Percentiles rank a stretch among this genome's conserved stretches.
These are phyloP conservation scores for Nycticebus coucang DNA, from an alignment of 2,113 vertebrate species.

Conservation along the genomic window DNA sequence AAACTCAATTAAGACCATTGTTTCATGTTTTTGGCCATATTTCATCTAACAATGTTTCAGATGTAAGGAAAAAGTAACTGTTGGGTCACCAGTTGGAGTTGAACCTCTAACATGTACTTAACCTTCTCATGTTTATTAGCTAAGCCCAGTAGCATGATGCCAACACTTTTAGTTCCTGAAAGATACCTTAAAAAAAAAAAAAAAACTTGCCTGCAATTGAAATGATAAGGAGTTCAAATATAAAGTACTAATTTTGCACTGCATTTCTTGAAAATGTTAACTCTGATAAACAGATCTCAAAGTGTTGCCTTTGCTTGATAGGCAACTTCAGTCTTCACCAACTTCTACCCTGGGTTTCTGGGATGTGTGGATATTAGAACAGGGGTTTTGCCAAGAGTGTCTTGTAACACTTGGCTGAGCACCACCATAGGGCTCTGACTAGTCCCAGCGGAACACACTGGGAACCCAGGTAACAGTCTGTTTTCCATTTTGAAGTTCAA, in stretches of 20 bases:
- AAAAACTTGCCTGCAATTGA: background rate
- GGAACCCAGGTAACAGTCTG: background rate
- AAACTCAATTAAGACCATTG: background rate
- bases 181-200: background rate
- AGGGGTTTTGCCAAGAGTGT: background rate
- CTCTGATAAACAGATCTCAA: background rate
- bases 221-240: slow-evolving; percentile 25
- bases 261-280: slow-evolving; percentile 43
- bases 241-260: background rate
- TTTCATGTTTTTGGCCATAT: background rate
- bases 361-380: background rate
- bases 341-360: background rate
- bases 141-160: background rate
- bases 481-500: slow-evolving; percentile 84
- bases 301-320: background rate
- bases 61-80: background rate
- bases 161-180: background rate
- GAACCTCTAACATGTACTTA: background rate
- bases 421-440: fast-evolving
- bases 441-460: fast-evolving
- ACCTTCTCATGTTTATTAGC: background rate
- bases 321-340: background rate
- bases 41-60: background rate
- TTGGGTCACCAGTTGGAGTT: background rate
- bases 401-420: background rate